Base-by-base conservation (phyloP, 2,888 invertebrate genomes). In the Drosophila planitibia region DNA sequence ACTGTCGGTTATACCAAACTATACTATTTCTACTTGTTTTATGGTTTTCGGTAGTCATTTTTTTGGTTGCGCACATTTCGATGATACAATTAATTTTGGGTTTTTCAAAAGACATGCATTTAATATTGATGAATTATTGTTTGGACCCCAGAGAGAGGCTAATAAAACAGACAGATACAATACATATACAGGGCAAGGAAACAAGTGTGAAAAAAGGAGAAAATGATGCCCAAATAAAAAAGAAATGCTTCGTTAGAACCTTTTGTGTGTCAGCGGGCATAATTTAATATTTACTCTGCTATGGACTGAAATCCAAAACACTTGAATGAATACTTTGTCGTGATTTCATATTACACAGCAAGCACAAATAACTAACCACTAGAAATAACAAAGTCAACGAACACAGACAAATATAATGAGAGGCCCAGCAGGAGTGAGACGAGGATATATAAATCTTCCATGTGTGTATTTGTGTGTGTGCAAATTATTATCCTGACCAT, bases 191-290 rank as follows among this genome's bases (percentile, higher is more conserved):
- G 12, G 28, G 12, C 33, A 37, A 35, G 22, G 28, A 14, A 28
- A 7, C 25, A 35, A 58, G 32, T 28, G 35, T 47, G 19, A 39
- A 3, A 32, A 19, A 44, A 3, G 35, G 41, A 68, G 19, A 32
- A 30, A 51, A 41, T 41, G 35, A 35, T 47, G 10, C 0, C 53
- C 22, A 63, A 78, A 74, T 83, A 81, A 57, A 71, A 71, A 76
- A 89, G 82, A 87, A 88, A 89, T 90, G 90, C 76, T 87, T 87
- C 87, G 91, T 87, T 87, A 87, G 81, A 82, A 77, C 65, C 87
- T 81, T 82, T 90, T 90, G 91, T 87, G 74, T 70, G 33, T 55
- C 33, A 75, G 51, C 54, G 35, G 47, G 55, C 78, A 81, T 87
- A 90, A 87, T 87, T 89, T 90, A 86, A 87, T 87, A 87, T 90